These are phyloP conservation scores for Rhegmatorhina hoffmannsi DNA, from an alignment of 2,113 vertebrate genomes.

Conservation along the genomic window DNA sequence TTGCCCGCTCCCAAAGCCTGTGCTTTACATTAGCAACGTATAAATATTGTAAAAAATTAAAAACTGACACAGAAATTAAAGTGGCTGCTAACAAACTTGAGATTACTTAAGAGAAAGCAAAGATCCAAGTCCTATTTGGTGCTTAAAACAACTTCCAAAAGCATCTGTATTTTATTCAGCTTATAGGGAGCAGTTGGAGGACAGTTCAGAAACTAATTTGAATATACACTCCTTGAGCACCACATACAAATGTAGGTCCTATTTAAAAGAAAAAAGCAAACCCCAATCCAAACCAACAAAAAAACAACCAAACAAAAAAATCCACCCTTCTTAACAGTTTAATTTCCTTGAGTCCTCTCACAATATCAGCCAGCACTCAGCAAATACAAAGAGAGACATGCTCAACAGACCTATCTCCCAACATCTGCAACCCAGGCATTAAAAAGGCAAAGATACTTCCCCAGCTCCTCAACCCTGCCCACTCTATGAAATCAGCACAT, in stretches of 20 bases:
- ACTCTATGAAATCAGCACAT: accelerated
- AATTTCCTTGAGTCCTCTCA: neutral
- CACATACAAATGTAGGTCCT: neutral
- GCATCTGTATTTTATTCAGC: neutral
- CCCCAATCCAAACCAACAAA: neutral
- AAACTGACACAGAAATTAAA: neutral
- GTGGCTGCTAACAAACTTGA: neutral
- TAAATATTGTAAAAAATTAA: neutral
- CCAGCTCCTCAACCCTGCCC: neutral
- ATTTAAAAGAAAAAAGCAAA: neutral
- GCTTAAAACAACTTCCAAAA: neutral
- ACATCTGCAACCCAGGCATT: neutral
- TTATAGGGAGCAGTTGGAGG: neutral
- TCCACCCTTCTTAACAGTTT: neutral
- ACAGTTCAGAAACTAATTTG: neutral
- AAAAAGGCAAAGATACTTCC: neutral
- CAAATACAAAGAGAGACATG: neutral
- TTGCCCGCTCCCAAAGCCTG: neutral
- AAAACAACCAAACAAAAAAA: neutral
- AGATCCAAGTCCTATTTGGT: neutral
- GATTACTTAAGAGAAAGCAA: neutral
- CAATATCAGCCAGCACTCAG: neutral
- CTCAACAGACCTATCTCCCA: neutral
- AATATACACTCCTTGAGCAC: neutral
- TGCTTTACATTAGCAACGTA: neutral